These are phyloP conservation scores for Apteryx owenii DNA, from an alignment of 2,113 vertebrate genomes.

Conservation along the genomic window DNA sequence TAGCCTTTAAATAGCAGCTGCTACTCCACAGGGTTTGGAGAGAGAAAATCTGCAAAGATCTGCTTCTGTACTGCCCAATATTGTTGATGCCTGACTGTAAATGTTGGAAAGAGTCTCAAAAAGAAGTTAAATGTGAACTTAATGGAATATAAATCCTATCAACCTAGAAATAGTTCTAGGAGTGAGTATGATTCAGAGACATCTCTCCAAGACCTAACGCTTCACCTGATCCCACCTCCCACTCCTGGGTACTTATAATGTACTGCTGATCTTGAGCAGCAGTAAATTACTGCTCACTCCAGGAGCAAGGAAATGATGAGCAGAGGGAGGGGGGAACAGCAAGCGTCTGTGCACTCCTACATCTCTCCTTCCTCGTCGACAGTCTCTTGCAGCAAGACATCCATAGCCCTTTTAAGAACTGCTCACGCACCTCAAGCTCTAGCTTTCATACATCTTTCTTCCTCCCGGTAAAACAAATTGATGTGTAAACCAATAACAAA, in stretches of 20 bases:
- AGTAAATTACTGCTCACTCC: not conserved
- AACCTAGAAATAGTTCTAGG: not conserved
- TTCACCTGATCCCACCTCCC: not conserved
- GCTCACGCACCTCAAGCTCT: not conserved
- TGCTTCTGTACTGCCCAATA: not conserved
- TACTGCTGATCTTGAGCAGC: not conserved
- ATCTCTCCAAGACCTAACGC: not conserved
- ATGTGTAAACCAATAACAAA: not conserved
- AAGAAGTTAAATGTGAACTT: not conserved
- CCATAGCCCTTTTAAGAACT: not conserved
- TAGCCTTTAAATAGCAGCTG: accelerated
- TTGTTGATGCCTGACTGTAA: not conserved
- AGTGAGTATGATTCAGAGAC: not conserved
- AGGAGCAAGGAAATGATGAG: not conserved
- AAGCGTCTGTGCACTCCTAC: not conserved
- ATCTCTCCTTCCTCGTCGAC: not conserved
- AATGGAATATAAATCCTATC: not conserved
- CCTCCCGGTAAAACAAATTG: not conserved
- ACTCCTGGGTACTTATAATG: no score
- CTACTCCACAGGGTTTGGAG: not conserved
- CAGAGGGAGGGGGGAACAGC: not conserved
- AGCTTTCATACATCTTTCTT: not conserved
- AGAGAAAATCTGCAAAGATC: not conserved
- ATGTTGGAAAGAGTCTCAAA: not conserved
- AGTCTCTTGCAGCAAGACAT: not conserved